A percentile compares a stretch with the other conserved stretches of the same genome.
Evolutionary conservation across 2,797 vertebrate genomes (phyloP).

Genomic region (Anas capensis): DNA sequence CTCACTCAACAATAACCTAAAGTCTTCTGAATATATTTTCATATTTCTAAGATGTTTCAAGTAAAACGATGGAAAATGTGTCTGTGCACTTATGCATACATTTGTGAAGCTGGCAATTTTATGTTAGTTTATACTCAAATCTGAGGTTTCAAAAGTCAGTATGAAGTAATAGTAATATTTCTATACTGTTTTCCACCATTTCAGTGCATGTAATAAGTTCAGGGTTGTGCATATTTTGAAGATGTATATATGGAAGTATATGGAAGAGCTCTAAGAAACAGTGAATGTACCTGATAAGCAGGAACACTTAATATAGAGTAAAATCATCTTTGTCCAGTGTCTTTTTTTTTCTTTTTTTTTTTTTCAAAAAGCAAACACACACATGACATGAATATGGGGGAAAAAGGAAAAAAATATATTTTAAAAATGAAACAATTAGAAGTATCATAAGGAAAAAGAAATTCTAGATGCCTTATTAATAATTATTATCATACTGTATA

Average conservation of each 20-base stretch:
- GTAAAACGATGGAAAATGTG: background rate
- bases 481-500: background rate
- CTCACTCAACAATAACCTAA: background rate
- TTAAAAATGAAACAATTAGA: background rate
- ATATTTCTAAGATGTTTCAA: background rate
- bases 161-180: background rate
- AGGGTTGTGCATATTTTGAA: background rate
- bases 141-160: background rate
- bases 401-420: background rate
- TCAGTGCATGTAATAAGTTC: background rate
- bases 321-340: background rate
- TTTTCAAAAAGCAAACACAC: background rate
- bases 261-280: background rate
- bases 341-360: too few relatives aligned
- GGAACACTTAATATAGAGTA: background rate
- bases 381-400: background rate
- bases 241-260: background rate
- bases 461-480: background rate
- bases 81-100: background rate
- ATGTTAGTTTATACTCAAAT: background rate
- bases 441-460: background rate
- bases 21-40: background rate
- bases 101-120: background rate
- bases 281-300: background rate
- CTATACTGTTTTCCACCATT: background rate